Evolutionary conservation across 2,888 invertebrate species (phyloP).

Genomic region (Aleiodes alternator): DNA sequence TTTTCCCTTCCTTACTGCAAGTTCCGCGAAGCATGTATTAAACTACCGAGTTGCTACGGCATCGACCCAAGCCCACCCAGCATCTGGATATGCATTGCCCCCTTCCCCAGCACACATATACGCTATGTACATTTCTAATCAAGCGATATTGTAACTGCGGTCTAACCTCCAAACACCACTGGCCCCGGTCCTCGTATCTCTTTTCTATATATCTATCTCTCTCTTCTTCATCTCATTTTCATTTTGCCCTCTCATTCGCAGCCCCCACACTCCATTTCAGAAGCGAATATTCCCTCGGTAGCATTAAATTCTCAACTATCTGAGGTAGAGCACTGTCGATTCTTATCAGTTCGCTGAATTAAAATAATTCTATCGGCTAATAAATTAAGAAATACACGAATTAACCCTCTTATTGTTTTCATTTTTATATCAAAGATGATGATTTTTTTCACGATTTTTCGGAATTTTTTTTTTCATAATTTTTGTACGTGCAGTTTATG

Average conservation of each 20-base stretch:
- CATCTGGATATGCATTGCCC: slow-evolving; percentile 71
- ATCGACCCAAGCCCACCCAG: slow-evolving; percentile 68
- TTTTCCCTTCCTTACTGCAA: slow-evolving; percentile 73
- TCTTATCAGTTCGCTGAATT: slow-evolving; percentile 49
- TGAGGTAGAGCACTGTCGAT: not conserved
- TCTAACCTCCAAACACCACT: slow-evolving; percentile 76
- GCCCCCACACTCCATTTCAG: slow-evolving; percentile 3
- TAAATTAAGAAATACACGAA: too few relatives aligned
- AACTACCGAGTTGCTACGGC: slow-evolving; percentile 74
- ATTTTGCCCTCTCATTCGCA: slow-evolving; percentile 55
- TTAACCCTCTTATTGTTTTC: too few relatives aligned
- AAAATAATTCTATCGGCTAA: slow-evolving; percentile 1
- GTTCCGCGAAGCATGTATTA: slow-evolving; percentile 73
- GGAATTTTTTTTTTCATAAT: too few relatives aligned
- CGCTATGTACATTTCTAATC: slow-evolving; percentile 76
- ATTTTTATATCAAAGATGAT: too few relatives aligned
- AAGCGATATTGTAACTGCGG: slow-evolving; percentile 76
- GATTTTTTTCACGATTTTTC: too few relatives aligned
- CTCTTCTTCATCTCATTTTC: slow-evolving; percentile 52
- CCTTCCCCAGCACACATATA: slow-evolving; percentile 65
- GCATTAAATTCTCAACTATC: slow-evolving; percentile 61
- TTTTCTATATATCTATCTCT: slow-evolving; percentile 54
- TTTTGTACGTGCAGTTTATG: too few relatives aligned
- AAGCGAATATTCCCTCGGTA: slow-evolving; percentile 65
- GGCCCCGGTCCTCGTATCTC: slow-evolving; percentile 59